A percentile compares a stretch with the other conserved stretches of the same genome.
phyloP scores from a whole-genome alignment of 2,797 vertebrate genomes.

The Pitangus sulphuratus region DNA sequence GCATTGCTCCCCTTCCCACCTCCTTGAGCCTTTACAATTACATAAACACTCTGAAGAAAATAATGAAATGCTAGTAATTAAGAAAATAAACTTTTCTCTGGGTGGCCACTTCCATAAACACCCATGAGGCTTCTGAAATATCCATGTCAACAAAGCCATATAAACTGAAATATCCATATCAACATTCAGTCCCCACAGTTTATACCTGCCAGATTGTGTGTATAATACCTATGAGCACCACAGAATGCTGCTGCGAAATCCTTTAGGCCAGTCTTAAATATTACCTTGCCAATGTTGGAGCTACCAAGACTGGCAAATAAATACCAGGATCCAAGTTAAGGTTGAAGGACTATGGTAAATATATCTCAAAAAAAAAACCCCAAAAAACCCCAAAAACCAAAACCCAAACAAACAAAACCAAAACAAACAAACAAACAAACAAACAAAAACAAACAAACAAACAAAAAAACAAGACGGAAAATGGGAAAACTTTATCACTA shows the following conservation, averaged over 20 bases:
- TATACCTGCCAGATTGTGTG: too few species aligned
- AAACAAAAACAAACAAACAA: not conserved
- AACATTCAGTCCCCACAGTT: not conserved
- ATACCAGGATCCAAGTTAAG: not conserved
- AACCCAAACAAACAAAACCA: too few species aligned
- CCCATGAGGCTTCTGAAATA: not conserved
- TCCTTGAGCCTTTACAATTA: not conserved
- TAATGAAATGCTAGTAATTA: not conserved
- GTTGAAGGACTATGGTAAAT: not conserved
- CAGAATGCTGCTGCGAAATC: not conserved
- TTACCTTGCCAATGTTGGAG: not conserved
- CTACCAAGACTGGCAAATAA: not conserved
- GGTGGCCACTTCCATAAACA: not conserved
- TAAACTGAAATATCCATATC: not conserved
- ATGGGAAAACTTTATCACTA: not conserved
- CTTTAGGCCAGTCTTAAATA: not conserved
- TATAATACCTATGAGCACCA: not conserved
- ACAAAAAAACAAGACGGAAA: not conserved
- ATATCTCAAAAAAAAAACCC: not conserved
- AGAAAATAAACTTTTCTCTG: not conserved
- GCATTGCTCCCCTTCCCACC: fast-evolving
- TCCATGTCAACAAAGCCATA: not conserved
- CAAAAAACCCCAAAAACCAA: too few species aligned
- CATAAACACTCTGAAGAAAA: not conserved
- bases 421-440: not conserved